These are phyloP conservation scores for Torymus texanus DNA, from an alignment of 2,888 invertebrate genomes.

Conservation along the genomic window DNA sequence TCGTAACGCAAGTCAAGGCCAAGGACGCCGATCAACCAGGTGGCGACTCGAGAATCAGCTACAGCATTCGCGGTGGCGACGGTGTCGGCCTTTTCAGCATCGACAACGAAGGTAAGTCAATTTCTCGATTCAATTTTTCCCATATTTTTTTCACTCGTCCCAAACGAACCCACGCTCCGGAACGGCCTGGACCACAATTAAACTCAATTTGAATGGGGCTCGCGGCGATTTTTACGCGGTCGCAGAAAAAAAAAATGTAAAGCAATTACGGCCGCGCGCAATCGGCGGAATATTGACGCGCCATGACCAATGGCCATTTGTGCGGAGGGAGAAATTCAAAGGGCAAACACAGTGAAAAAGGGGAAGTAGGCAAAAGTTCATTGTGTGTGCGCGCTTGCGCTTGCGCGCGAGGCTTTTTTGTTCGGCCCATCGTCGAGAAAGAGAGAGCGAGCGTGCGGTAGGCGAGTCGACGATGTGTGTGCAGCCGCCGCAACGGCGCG, in stretches of 20 bases:
- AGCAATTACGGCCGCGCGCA: constrained; percentile 23
- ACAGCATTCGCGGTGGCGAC: constrained; percentile 91
- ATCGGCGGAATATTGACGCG: constrained; percentile 33
- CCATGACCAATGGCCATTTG: constrained; percentile 5
- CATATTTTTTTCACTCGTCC: not conserved
- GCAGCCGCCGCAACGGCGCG: constrained; percentile 22
- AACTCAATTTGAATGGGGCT: constrained; percentile 3
- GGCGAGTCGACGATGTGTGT: constrained; percentile 25
- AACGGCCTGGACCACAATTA: not conserved
- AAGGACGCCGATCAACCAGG: constrained; percentile 88
- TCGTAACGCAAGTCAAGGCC: constrained; percentile 87
- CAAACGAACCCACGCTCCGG: too few species aligned
- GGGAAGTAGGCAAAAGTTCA: constrained; percentile 45
- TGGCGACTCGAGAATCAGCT: constrained; percentile 88
- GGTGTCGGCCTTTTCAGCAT: constrained; percentile 95
- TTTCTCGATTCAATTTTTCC: not conserved
- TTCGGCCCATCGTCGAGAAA: constrained; percentile 14
- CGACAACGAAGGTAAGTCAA: constrained; percentile 86
- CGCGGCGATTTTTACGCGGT: not conserved
- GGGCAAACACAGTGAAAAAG: constrained; percentile 43
- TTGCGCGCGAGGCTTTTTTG: constrained; percentile 18
- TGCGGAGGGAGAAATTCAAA: constrained; percentile 15
- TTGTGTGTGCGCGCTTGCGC: constrained; percentile 28
- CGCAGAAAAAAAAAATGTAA: not conserved
- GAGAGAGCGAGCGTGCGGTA: constrained; percentile 41